phyloP scores from a whole-genome alignment of 1,140 invertebrate genomes.

The Notospermus geniculatus region DNA sequence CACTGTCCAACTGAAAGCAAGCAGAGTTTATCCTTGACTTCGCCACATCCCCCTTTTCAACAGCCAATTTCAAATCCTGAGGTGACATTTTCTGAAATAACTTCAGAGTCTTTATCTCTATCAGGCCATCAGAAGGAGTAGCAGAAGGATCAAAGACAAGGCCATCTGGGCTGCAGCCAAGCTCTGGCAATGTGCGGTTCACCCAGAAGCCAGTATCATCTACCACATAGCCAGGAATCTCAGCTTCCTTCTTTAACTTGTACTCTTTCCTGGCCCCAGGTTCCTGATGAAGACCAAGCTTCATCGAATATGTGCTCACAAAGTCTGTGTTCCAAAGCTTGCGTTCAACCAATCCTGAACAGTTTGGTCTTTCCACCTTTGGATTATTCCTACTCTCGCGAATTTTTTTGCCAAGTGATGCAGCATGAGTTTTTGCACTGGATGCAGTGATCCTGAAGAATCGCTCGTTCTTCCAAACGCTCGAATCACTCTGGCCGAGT shows the following conservation, averaged over 20 bases:
- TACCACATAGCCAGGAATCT: not conserved
- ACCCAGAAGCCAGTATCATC: slow-evolving; percentile 2
- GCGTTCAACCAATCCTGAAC: not conserved
- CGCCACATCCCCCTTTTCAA: not conserved
- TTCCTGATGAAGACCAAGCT: not conserved
- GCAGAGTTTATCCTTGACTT: not conserved
- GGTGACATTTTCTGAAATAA: not conserved
- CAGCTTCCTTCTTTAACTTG: not conserved
- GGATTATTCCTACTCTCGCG: not conserved
- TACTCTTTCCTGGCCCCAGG: not conserved
- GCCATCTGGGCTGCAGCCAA: not conserved
- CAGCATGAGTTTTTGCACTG: not conserved
- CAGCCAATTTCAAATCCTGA: not conserved
- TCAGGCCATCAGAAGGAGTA: not conserved
- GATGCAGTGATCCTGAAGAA: not conserved
- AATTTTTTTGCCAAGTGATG: not conserved
- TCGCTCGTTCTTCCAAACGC: not conserved
- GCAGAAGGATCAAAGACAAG: not conserved
- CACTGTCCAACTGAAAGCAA: not conserved
- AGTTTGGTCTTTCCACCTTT: not conserved
- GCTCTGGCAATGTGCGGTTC: not conserved
- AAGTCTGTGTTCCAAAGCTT: not conserved
- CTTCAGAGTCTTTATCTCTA: slow-evolving; percentile 4
- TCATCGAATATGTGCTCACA: not conserved
- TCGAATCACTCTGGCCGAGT: not conserved